Conservation (phyloP, 2,888 invertebrate species). For the Lissocephala sabroskyi region DNA sequence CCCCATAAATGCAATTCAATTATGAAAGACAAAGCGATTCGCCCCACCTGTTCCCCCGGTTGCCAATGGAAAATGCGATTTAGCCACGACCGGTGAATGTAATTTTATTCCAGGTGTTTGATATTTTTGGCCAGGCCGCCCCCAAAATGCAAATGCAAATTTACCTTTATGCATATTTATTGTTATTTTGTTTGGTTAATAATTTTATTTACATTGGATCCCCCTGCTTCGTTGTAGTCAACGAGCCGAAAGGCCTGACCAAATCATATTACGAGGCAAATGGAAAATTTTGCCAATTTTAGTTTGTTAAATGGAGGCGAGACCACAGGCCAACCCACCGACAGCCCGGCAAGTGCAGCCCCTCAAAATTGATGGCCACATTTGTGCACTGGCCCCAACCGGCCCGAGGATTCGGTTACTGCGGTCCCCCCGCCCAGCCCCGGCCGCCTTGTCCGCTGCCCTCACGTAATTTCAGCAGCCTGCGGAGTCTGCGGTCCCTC, state of each 20-base stretch:
- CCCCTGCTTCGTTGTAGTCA: slow-evolving; percentile 7
- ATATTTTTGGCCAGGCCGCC: no score
- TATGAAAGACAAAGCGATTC: no score
- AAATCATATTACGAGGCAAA: slow-evolving; percentile 38
- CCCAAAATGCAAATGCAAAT: slow-evolving; percentile 2
- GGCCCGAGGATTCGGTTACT: slow-evolving; percentile 23
- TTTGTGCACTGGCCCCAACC: slow-evolving; percentile 24
- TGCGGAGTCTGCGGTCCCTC: slow-evolving; percentile 4
- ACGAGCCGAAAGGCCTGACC: background rate
- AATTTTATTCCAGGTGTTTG: no score
- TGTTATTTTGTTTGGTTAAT: slow-evolving; percentile 46
- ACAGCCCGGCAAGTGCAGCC: no score
- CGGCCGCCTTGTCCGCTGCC: background rate
- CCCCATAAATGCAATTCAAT: no score
- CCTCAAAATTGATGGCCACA: slow-evolving; percentile 35
- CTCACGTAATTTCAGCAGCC: slow-evolving; percentile 16
- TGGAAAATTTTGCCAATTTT: slow-evolving; percentile 40
- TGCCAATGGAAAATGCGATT: no score
- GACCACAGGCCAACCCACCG: slow-evolving; percentile 4
- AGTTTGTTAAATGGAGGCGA: slow-evolving; percentile 48
- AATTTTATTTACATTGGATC: slow-evolving; percentile 17
- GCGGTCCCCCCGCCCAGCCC: slow-evolving; percentile 12
- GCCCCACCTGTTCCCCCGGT: no score
- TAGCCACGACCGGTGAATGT: no score
- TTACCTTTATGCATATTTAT: slow-evolving; percentile 49